Percentiles rank a stretch among this genome's conserved stretches.
Evolutionary conservation across 92 coral and sea anemone genomes (phyloP).

Genomic region (Zoanthus gigantus): DNA sequence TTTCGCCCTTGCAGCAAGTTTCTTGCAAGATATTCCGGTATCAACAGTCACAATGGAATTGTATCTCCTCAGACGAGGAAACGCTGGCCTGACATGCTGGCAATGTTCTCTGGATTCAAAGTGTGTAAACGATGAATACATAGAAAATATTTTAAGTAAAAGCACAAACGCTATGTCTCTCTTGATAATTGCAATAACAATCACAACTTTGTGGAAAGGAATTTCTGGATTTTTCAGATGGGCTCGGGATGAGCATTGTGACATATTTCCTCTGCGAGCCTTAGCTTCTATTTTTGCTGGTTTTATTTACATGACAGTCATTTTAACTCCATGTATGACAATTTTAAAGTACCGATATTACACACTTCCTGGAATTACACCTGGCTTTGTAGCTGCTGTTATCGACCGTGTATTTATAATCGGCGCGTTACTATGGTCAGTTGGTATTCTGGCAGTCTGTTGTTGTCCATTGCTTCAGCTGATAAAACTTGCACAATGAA

Average conservation of each 20-base stretch:
- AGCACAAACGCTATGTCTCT: constrained; percentile 73
- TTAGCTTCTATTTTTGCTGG: constrained; percentile 89
- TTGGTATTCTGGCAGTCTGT: constrained; percentile 72
- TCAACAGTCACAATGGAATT: constrained; percentile 90
- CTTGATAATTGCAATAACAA: constrained; percentile 74
- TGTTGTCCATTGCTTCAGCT: constrained; percentile 89
- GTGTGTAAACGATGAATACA: constrained; percentile 73
- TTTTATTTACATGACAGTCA: constrained; percentile 76
- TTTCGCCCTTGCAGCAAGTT: constrained; percentile 87
- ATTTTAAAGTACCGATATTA: constrained; percentile 86
- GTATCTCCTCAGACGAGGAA: constrained; percentile 86
- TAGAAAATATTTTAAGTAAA: constrained; percentile 75
- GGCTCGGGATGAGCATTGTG: constrained; percentile 88
- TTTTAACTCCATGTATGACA: constrained; percentile 90
- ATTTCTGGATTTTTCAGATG: constrained; percentile 94
- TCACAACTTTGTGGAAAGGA: constrained; percentile 94
- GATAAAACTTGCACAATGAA: constrained; percentile 80
- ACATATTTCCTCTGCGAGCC: constrained; percentile 82
- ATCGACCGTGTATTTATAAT: constrained; percentile 84
- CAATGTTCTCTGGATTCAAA: constrained; percentile 76
- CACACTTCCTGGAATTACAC: constrained; percentile 81
- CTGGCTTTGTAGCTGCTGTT: constrained; percentile 74
- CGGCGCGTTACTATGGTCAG: constrained; percentile 86
- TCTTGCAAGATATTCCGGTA: constrained; percentile 89
- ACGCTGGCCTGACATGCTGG: constrained; percentile 87